Percentiles rank a stretch among this genome's conserved stretches.
Evolutionary conservation across 2,797 vertebrate genomes (phyloP).

Genomic region (Morus bassanus): DNA sequence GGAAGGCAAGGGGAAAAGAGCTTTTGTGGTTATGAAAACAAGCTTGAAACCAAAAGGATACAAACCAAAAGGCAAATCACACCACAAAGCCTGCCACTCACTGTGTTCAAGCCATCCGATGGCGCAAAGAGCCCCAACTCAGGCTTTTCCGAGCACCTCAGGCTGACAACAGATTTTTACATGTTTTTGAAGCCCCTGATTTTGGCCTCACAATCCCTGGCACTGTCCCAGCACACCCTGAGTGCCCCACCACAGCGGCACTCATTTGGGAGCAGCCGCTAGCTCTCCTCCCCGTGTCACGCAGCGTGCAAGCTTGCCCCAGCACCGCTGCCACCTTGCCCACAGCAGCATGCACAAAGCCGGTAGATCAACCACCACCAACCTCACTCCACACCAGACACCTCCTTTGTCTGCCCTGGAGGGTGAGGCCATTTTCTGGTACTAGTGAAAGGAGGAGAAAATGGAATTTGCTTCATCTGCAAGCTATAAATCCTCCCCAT

Average conservation of each 20-base stretch:
- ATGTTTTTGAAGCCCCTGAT: neutral
- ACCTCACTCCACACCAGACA: accelerated
- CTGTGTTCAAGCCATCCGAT: accelerated
- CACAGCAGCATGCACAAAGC: accelerated
- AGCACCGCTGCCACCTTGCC: accelerated
- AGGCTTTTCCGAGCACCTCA: neutral
- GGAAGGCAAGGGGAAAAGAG: neutral
- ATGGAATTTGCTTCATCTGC: neutral
- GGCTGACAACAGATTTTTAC: neutral
- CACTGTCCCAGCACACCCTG: accelerated
- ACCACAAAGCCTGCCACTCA: neutral
- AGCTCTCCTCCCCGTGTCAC: neutral
- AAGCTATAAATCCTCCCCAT: slow-evolving; percentile 6
- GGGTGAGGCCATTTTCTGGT: neutral
- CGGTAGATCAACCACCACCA: neutral
- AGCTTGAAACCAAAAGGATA: neutral
- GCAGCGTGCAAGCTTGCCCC: accelerated
- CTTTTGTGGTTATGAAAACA: neutral
- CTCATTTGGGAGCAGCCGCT: neutral
- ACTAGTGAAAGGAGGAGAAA: neutral
- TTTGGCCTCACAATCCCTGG: neutral
- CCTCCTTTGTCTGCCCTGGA: neutral
- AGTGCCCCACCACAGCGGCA: neutral
- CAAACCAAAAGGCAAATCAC: neutral
- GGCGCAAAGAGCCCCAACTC: neutral